A percentile compares a stretch with the other conserved stretches of the same genome.
Evolutionary conservation across 2,797 vertebrate species (phyloP).

Genomic region (Alauda arvensis): DNA sequence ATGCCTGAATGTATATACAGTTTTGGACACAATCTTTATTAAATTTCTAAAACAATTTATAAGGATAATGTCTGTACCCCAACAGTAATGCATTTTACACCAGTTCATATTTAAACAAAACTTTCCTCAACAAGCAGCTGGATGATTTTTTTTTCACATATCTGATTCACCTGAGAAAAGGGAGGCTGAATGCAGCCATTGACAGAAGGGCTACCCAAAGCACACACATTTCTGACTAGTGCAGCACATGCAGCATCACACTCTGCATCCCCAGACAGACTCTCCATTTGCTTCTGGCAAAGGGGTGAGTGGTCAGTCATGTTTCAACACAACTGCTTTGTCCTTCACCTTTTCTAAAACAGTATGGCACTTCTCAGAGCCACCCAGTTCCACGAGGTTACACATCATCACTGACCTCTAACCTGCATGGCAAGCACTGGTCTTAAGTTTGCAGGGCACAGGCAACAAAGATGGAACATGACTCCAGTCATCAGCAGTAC

Average conservation of each 20-base stretch:
- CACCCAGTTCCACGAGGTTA: neutral
- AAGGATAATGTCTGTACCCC: neutral
- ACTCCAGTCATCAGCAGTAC: neutral
- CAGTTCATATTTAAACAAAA: neutral
- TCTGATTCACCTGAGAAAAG: neutral
- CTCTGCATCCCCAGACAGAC: neutral
- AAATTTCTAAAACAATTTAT: neutral
- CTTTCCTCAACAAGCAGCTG: neutral
- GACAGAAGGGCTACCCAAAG: neutral
- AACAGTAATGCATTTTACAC: neutral
- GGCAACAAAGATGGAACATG: neutral
- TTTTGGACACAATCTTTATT: neutral
- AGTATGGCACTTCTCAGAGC: neutral
- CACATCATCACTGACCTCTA: neutral
- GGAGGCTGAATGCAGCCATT: neutral
- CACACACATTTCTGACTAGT: accelerated
- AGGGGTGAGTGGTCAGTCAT: neutral
- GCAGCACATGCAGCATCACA: neutral
- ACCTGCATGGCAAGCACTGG: neutral
- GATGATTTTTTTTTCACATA: neutral
- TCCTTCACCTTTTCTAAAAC: neutral
- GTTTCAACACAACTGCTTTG: neutral
- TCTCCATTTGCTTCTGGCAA: neutral
- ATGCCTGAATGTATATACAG: neutral
- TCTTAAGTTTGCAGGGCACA: neutral